phyloP scores from a whole-genome alignment of 2,888 invertebrate species.

The Caenorhabditis doughertyi region DNA sequence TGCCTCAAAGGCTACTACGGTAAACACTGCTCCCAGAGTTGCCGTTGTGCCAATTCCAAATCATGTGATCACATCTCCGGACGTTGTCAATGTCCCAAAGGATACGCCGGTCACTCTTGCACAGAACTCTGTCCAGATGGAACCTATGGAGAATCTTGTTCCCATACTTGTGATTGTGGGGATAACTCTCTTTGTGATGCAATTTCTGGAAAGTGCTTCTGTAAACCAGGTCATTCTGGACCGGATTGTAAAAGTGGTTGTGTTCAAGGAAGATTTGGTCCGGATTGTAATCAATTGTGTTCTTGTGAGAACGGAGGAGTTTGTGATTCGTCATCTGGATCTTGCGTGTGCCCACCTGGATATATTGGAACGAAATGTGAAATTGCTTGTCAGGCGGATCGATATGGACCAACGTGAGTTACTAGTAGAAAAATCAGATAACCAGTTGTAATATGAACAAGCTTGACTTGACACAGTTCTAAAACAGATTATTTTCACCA shows the following conservation, averaged over 20 bases:
- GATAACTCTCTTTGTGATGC: slow-evolving; percentile 91
- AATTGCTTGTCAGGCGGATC: slow-evolving; percentile 77
- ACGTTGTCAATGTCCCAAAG: slow-evolving; percentile 83
- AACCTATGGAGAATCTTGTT: slow-evolving; percentile 73
- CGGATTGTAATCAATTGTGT: slow-evolving; percentile 71
- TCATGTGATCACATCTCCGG: slow-evolving; percentile 91
- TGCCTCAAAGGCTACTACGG: slow-evolving; percentile 81
- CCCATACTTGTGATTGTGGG: slow-evolving; percentile 70
- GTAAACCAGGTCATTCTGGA: slow-evolving; percentile 83
- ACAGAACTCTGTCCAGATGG: slow-evolving; percentile 77
- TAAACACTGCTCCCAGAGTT: slow-evolving; percentile 85
- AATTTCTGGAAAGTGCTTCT: slow-evolving; percentile 87
- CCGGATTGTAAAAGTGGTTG: slow-evolving; percentile 72
- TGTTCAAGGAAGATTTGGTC: slow-evolving; percentile 72
- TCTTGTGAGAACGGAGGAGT: slow-evolving; percentile 75
- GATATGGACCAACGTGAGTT: slow-evolving; percentile 77
- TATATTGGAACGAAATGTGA: slow-evolving; percentile 83
- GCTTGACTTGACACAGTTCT: too few relatives aligned
- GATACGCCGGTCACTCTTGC: slow-evolving; percentile 77
- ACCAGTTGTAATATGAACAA: neutral
- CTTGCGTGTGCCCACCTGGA: slow-evolving; percentile 88
- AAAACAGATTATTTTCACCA: too few relatives aligned
- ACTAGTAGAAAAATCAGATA: neutral
- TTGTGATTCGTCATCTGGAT: slow-evolving; percentile 81
- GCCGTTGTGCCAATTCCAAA: slow-evolving; percentile 90